Base-by-base conservation (phyloP, 2,113 vertebrate species). In the Pomatorhinus ruficollis region DNA sequence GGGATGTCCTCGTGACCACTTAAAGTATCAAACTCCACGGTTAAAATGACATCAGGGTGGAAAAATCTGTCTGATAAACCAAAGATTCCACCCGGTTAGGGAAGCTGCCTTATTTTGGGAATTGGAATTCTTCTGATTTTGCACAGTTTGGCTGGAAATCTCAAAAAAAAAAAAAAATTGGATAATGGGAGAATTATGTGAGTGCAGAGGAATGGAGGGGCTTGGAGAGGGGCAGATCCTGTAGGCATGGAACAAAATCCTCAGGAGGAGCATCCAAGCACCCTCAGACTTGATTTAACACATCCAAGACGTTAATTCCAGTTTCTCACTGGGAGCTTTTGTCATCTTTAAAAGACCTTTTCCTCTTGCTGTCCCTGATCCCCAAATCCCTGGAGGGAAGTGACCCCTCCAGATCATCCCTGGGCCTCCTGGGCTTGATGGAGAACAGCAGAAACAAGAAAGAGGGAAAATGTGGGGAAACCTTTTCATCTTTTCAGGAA, bases 391-490 rank as follows among this genome's bases (percentile, higher is more conserved):
- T 15, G 10, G 4, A 31, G 56, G 61, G 72, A 79, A 80, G 40
- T 0, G 0, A 72, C 66, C 54, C 45, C 80, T 44, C 49, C 0
- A 0, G 66, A 69, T 75, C 83, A 72, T 33, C 86, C 20, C 0
- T 21, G 49, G 91, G 54, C 69, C 59, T 68, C 52, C 44, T 0
- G 0, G 53, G 49, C 83, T 82, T 10, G 28, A 63, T 7, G 8
- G 44, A 87, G 75, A 27, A 76, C 45, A 71, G 60, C 17, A 61
- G 74, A 53, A 85, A 60, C 3, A 66, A 81, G 61, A 42, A 59
- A 31, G 18, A 79, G 21, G 70, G 31, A 49, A 89, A 85, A 64
- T 0, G 4, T 28, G 54, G 40, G 28, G 17, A 90, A 93, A 91
- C 4, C 59, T 76, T 70, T 77, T 60, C 56, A 93, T 69, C 92